phyloP scores from a whole-genome alignment of 2,888 invertebrate species.

The Lycaena phlaeas region DNA sequence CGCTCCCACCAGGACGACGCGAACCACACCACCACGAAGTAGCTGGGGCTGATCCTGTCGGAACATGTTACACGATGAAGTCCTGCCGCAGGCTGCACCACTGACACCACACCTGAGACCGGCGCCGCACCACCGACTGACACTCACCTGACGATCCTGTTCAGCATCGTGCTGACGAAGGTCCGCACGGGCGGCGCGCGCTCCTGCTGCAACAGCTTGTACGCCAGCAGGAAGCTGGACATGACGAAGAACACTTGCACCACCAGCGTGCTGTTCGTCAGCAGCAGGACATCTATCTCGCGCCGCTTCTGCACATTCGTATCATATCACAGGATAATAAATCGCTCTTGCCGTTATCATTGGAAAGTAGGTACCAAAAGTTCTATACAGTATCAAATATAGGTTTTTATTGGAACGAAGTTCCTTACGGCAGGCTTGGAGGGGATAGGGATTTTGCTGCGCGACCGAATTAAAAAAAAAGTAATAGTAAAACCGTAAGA shows the following conservation, averaged over 20 bases:
- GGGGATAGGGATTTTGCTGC: too few species aligned
- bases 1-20: constrained; percentile 56
- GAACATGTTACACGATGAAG: too few species aligned
- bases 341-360: too few species aligned
- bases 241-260: constrained; percentile 64
- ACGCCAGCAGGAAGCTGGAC: constrained; percentile 58
- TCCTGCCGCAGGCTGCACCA: too few species aligned
- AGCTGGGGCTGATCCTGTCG: constrained; percentile 49
- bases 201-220: constrained; percentile 46
- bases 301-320: constrained; percentile 34
- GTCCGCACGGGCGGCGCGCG: constrained; percentile 30
- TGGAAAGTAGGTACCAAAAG: too few species aligned
- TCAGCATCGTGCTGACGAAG: constrained; percentile 48
- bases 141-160: constrained; percentile 51
- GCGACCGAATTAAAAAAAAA: too few species aligned
- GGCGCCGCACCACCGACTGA: too few species aligned
- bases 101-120: not conserved
- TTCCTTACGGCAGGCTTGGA: too few species aligned
- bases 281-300: constrained; percentile 42
- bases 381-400: too few species aligned
- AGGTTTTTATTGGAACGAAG: too few species aligned
- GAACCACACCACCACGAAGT: constrained; percentile 56
- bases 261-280: constrained; percentile 60
- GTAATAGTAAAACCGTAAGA: too few species aligned
- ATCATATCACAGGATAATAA: too few species aligned